Base-by-base conservation (phyloP, 2,797 vertebrate species). In the Leptodactylus fallax region DNA sequence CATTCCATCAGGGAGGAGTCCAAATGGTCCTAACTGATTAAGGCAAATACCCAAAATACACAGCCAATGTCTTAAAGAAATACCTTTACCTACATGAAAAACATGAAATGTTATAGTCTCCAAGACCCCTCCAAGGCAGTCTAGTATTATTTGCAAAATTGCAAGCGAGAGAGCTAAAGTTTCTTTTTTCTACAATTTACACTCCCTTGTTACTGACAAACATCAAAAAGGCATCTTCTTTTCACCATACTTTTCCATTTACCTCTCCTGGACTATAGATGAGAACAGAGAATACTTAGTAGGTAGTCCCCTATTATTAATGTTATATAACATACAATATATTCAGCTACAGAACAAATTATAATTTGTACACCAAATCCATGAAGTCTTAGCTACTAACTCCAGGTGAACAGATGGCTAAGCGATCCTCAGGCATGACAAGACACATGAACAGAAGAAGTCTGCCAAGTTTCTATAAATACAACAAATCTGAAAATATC, bases 371-470 rank as follows among this genome's bases (percentile, higher is more conserved):
- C 4, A 49, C 45, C 3, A 51, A 9, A 12, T 74, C 19, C 19
- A 51, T 74, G 45, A 74, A 74, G 17, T 45, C 71, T n/a, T n/a
- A 74, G 21, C 72, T 76, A 76, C 72, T 51, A 49, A 76, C 10
- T 51, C 72, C 72, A 76, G 72, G 47, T 49, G 72, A 76, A 51
- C 72, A 76, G 49, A 76, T 76, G 72, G 72, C 72, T 76, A 21
- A n/a, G n/a, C 8, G 17, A 76, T 76, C 72, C 45, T 76, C 72
- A 76, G 72, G 72, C 72, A 76, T 51, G 45, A 12, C 72, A 76
- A 76, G 72, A 47, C 21, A 13, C 47, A 74, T 74, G 71, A 74
- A 74, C 71, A 74, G 71, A 23, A n/a, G 72, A 45, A 76, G 45
- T 21, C 72, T 76, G 72, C 72, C 45, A 49, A 76, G 45, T 51